phyloP scores from a whole-genome alignment of 2,113 vertebrate species.

The Lophochroa leadbeateri region DNA sequence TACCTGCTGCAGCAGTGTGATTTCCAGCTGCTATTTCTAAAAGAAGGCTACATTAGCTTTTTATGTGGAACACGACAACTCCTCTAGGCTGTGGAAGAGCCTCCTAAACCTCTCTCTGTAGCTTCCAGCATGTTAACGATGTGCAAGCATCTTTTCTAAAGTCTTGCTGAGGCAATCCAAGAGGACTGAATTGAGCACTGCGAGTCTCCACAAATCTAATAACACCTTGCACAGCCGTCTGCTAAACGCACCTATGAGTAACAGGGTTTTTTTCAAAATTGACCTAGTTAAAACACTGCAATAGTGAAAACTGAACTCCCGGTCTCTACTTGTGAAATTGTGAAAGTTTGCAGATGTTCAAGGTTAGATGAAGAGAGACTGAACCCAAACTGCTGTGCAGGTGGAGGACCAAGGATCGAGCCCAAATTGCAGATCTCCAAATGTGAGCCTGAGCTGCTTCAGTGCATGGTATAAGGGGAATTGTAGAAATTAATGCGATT shows the following conservation, averaged over 20 bases:
- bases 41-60: background rate
- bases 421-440: fast-evolving
- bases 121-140: background rate
- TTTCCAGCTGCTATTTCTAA: background rate
- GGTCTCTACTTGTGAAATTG: background rate
- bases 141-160: background rate
- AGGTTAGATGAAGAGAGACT: fast-evolving
- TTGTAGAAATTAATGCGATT: background rate
- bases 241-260: fast-evolving
- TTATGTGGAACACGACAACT: background rate
- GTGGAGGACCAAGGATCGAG: fast-evolving
- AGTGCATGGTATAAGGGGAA: background rate
- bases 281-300: fast-evolving
- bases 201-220: background rate
- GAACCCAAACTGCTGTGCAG: background rate
- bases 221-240: fast-evolving
- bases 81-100: background rate
- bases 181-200: background rate
- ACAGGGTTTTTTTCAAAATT: background rate
- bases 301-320: background rate
- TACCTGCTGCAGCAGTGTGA: background rate
- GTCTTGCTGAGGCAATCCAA: background rate
- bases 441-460: background rate
- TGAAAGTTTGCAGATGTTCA: background rate
- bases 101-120: background rate